Evolutionary conservation across 1,140 invertebrate genomes (phyloP).

Genomic region (Cyclina sinensis): DNA sequence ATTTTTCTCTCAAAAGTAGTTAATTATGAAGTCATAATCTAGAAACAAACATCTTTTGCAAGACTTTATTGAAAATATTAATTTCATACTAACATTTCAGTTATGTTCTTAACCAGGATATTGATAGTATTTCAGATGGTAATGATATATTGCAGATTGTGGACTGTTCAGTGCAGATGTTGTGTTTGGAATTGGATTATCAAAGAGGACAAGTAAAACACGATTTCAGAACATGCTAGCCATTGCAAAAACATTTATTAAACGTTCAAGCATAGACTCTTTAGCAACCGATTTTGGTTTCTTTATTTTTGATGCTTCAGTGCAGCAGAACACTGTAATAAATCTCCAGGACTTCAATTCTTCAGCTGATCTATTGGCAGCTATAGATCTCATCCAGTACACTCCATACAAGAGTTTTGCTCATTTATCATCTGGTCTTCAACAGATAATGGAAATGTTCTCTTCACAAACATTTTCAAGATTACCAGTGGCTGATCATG

Average conservation of each 20-base stretch:
- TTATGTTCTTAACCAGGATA: too few species aligned
- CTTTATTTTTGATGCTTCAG: slow-evolving; percentile 28
- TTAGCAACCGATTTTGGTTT: neutral
- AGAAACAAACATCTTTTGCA: too few species aligned
- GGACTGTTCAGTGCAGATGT: neutral
- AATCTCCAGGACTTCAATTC: neutral
- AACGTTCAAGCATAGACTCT: neutral
- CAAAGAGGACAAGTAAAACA: neutral
- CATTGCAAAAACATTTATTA: neutral
- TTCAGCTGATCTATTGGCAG: neutral
- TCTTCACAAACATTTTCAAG: neutral
- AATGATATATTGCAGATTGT: slow-evolving; percentile 50
- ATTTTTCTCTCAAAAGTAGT: too few species aligned
- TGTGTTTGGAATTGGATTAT: slow-evolving; percentile 13
- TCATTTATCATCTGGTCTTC: neutral
- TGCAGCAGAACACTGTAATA: neutral
- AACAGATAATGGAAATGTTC: neutral
- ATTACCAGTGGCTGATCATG: neutral
- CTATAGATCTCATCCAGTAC: neutral
- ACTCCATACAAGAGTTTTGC: neutral
- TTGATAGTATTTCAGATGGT: too few species aligned
- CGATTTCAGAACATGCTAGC: neutral
- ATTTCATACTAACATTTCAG: too few species aligned
- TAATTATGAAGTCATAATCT: too few species aligned
- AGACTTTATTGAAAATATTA: too few species aligned